Evolutionary conservation across 2,113 vertebrate species (phyloP), one percentile per base, ranked within the genome.

Genomic region (Bothrops jararaca): DNA sequence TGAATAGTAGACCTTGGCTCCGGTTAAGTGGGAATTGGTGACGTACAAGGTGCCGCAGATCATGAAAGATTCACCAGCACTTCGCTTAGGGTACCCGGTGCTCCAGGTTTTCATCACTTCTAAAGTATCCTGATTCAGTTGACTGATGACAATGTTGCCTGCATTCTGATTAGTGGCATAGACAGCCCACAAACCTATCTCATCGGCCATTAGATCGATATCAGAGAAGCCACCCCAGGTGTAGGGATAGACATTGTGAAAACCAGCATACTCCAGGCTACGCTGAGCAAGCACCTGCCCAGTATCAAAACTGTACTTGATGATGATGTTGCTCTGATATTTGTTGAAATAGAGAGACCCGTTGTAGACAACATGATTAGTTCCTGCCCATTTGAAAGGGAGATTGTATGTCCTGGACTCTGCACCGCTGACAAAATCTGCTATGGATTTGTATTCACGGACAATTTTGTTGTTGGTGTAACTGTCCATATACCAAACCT

Each of bases 401-500:
- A 99, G 99, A 94, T 98, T 99, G 97, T 99, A 99, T 96, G 98
- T 99, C 96, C 98, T 98, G 86, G 99, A 99, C 91, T 99, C 99
- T 24, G 98, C 98, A 29, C 99, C 99, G 0, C 98, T 98, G 90
- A 99, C 97, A 90, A 99, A 99, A 96, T 99, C 99, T 26, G 98
- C 98, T 48, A 98, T 98, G 0, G 98, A 98, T 96, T 99, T 99
- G 96, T 98, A 99, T 94, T 99, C 99, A 2, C 98, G 98, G 20
- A 99, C 99, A n/a, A 99, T 98, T 97, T 99, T 99, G 96, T 98
- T 99, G 98, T 99, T 99, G 91, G 98, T 99, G 94, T 99, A 99
- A 91, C 99, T 98, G 94, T 99, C 99, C 99, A 99, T 99, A 92
- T 99, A 99, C 99, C 99, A 99, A 64, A 99, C 98, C 99, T 99